Percentiles rank a stretch among this genome's conserved stretches.
These are phyloP conservation scores for Helicolenus hilgendorfi DNA, from an alignment of 2,797 vertebrate species.

Conservation along the genomic window DNA sequence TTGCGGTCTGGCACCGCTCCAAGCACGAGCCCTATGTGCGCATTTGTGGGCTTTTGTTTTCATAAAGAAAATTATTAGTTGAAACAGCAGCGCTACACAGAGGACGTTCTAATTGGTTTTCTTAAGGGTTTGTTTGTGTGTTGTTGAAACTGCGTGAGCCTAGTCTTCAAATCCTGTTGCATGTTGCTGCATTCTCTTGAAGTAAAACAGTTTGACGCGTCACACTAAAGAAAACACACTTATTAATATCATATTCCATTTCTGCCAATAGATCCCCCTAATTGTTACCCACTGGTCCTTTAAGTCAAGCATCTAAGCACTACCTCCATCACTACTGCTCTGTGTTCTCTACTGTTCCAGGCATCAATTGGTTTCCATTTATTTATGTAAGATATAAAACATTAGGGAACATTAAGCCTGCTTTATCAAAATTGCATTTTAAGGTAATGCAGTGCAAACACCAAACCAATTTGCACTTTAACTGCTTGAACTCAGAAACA, in stretches of 20 bases:
- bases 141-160: background rate
- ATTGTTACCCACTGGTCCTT: too few species aligned
- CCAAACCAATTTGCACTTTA: background rate
- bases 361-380: background rate
- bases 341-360: background rate
- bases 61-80: conserved; percentile 45
- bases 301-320: background rate
- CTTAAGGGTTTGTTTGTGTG: conserved; percentile 11
- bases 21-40: conserved; percentile 23
- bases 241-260: too few species aligned
- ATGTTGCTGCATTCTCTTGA: background rate
- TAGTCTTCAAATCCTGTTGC: background rate
- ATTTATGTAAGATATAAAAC: background rate
- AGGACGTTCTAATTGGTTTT: conserved; percentile 35
- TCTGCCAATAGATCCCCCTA: too few species aligned
- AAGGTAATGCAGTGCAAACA: background rate
- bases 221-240: too few species aligned
- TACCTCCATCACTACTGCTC: background rate
- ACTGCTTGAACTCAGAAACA: background rate
- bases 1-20: conserved; percentile 63
- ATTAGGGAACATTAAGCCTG: background rate
- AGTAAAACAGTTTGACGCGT: background rate
- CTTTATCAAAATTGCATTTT: background rate
- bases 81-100: conserved; percentile 29
- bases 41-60: conserved; percentile 39